These are phyloP conservation scores for Novumbra hubbsi DNA, from an alignment of 2,797 vertebrate genomes.

Conservation along the genomic window DNA sequence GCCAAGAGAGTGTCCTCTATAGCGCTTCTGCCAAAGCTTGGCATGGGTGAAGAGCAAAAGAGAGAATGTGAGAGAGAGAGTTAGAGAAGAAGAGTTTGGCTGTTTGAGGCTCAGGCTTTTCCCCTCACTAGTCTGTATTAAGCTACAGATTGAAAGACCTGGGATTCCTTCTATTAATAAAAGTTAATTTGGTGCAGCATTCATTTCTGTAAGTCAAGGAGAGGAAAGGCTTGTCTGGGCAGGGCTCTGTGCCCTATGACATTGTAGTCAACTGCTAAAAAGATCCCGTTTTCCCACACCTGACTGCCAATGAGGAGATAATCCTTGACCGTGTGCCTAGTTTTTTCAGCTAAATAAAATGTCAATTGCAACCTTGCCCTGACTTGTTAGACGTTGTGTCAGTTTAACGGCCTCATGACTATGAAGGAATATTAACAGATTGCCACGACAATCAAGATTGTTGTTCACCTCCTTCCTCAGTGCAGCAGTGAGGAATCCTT, in stretches of 20 bases:
- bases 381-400: not conserved
- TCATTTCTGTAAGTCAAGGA: not conserved
- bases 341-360: not conserved
- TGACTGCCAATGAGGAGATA: not conserved
- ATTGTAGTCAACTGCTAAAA: not conserved
- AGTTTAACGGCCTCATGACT: not conserved
- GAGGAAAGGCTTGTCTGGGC: not conserved
- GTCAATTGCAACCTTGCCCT: not conserved
- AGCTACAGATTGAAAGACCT: not conserved
- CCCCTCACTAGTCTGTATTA: not conserved
- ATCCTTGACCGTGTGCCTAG: not conserved
- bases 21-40: not conserved
- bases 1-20: slow-evolving; percentile 7
- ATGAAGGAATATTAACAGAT: not conserved
- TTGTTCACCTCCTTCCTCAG: too few species aligned
- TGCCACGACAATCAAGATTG: not conserved
- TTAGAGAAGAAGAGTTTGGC: not conserved
- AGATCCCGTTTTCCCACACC: too few species aligned
- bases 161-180: slow-evolving; percentile 3
- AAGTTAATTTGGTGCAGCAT: not conserved
- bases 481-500: too few species aligned
- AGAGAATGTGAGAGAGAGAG: not conserved
- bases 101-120: too few species aligned
- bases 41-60: not conserved
- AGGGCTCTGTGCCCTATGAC: not conserved